Base-by-base conservation (phyloP, 2,113 vertebrate species). In the Amphiprion percula region DNA sequence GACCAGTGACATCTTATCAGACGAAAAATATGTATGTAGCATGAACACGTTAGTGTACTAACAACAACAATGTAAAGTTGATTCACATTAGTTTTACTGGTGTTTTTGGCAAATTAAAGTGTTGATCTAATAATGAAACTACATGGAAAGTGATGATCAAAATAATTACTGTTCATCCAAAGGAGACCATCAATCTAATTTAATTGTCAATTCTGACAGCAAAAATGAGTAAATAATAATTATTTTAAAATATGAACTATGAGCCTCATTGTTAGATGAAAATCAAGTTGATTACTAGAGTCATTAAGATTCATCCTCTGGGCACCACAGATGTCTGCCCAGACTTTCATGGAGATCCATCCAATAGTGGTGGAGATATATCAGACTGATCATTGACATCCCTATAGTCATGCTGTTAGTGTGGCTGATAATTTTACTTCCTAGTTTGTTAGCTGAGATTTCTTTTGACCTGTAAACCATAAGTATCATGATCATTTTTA, bases 401-500 rank as follows among this genome's bases (percentile, higher is more conserved):
- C 47, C 3, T 37, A 30, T 16, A 0, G 21, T 56, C 39, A 47
- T 58, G 47, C 53, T 72, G 28, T 0, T 5, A 4, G 0, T 17
- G 3, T 0, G 46, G 23, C 15, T 17, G 16, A 47, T 44, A 47
- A 28, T 26, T 23, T 41, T 10, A 54, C 33, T 24, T 19, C 33
- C 15, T 68, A 6, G 33, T 2, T 37, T 37, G 8, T 37, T 9
- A 37, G 33, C 33, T 10, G 9, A 37, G 8, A 37, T 37, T 7
- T 37, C 19, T 3, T 21, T 54, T 64, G 19, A 54, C 9, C 37
- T 44, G 53, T 11, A 58, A 24, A 14, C 39, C 23, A 47, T 21
- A 30, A 52, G 59, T n/a, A 64, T 80, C 58, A 53, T 55, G 19
- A 21, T 19, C 0, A 26, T 68, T 58, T 55, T 15, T n/a, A 60